Evolutionary conservation across 2,113 vertebrate genomes (phyloP).

Genomic region (Cariama cristata): DNA sequence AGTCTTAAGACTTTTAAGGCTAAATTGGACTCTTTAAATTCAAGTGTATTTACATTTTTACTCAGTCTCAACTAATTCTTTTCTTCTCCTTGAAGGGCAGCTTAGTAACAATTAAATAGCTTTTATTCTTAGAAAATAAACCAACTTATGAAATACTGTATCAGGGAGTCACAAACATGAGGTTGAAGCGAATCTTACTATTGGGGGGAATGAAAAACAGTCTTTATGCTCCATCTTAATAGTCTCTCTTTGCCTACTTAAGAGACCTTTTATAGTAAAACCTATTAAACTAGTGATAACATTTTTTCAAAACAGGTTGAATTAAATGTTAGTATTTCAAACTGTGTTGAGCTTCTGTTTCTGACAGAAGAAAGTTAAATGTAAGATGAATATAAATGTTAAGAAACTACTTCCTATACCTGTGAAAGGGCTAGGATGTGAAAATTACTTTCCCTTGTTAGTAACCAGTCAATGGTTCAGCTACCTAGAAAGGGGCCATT

Average conservation of each 20-base stretch:
- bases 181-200: neutral
- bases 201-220: neutral
- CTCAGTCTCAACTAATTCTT: neutral
- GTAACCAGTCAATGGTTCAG: neutral
- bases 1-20: neutral
- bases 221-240: neutral
- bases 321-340: constrained; percentile 26
- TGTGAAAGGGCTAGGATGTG: neutral
- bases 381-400: neutral
- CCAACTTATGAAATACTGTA: neutral
- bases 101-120: neutral
- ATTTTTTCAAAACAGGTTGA: constrained; percentile 31
- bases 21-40: neutral
- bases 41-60: neutral
- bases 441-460: constrained; percentile 11
- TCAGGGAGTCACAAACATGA: neutral
- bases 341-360: neutral
- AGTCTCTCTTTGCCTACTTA: neutral
- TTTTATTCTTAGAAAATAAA: constrained; percentile 18
- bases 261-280: neutral
- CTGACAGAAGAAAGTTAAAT: constrained; percentile 23
- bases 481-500: neutral
- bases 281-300: constrained; percentile 2
- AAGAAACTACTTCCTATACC: neutral
- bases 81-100: constrained; percentile 24